phyloP scores from a whole-genome alignment of 2,888 invertebrate genomes.

The Amblyteles armatorius region DNA sequence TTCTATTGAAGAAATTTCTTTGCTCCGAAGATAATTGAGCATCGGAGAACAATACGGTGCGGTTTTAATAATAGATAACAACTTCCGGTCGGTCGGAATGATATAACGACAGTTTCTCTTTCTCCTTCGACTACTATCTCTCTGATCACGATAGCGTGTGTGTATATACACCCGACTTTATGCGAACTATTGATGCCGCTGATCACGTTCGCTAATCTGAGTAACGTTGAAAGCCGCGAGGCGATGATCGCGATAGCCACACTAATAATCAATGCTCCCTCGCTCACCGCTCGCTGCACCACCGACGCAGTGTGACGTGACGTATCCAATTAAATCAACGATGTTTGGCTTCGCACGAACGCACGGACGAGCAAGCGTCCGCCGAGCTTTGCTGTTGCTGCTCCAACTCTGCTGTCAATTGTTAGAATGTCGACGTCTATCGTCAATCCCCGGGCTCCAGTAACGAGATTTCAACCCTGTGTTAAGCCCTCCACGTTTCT shows the following conservation, averaged over 20 bases:
- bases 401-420: constrained; percentile 13
- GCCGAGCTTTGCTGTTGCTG: constrained; percentile 15
- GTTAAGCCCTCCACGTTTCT: background rate
- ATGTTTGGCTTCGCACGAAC: constrained; percentile 53
- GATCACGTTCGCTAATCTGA: constrained; percentile 23
- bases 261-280: constrained; percentile 50
- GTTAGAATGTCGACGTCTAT: constrained; percentile 37
- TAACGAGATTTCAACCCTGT: constrained; percentile 19
- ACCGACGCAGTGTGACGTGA: constrained; percentile 49
- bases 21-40: background rate
- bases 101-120: constrained; percentile 1
- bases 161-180: constrained; percentile 1
- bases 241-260: constrained; percentile 25
- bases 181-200: constrained; percentile 3
- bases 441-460: constrained; percentile 26
- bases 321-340: constrained; percentile 55
- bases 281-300: constrained; percentile 11
- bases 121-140: background rate
- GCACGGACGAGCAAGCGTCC: constrained; percentile 46
- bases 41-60: background rate
- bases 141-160: background rate
- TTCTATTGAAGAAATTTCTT: background rate
- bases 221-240: background rate
- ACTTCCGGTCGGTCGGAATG: background rate
- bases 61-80: background rate